phyloP scores from a whole-genome alignment of 2,888 invertebrate species.

The Caprella mutica region DNA sequence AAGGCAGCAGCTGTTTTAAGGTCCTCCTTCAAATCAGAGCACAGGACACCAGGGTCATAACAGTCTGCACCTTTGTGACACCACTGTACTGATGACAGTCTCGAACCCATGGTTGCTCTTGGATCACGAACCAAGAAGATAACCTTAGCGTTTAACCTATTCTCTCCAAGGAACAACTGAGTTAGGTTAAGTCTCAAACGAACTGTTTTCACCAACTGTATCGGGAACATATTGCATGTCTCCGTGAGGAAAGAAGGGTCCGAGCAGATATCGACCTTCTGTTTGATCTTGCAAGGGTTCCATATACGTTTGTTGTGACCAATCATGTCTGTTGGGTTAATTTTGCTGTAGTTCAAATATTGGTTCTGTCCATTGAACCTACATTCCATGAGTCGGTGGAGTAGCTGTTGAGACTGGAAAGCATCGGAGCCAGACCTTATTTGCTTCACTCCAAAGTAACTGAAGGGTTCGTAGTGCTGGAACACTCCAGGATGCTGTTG shows the following conservation, averaged over 20 bases:
- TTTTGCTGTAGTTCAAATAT: conserved; percentile 23
- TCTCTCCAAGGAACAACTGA: conserved; percentile 57
- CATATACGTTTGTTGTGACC: conserved; percentile 35
- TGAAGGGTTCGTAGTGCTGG: conserved; percentile 37
- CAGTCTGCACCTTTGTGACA: conserved; percentile 6
- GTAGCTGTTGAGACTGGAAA: conserved; percentile 25
- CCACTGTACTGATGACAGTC: conserved; percentile 3
- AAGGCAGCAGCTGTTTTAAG: conserved; percentile 11
- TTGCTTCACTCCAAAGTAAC: conserved; percentile 35
- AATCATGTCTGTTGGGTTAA: conserved; percentile 28
- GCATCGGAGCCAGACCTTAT: conserved; percentile 32
- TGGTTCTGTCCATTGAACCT: conserved; percentile 10
- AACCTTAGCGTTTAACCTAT: conserved; percentile 35
- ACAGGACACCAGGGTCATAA: conserved; percentile 10
- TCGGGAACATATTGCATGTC: conserved; percentile 72
- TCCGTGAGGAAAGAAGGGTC: conserved; percentile 57
- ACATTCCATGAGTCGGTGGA: conserved; percentile 27
- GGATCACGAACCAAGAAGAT: conserved; percentile 15
- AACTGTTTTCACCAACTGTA: conserved; percentile 79
- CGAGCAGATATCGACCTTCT: conserved; percentile 46
- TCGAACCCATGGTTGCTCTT: conserved; percentile 7
- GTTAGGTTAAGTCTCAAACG: conserved; percentile 60
- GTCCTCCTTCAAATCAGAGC: conserved; percentile 12
- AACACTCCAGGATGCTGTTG: conserved; percentile 36
- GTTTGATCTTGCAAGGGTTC: conserved; percentile 32